Evolutionary conservation across 2,797 vertebrate species (phyloP), one percentile per base, ranked within the genome.

Genomic region (Oryzias dopingdopingensis): DNA sequence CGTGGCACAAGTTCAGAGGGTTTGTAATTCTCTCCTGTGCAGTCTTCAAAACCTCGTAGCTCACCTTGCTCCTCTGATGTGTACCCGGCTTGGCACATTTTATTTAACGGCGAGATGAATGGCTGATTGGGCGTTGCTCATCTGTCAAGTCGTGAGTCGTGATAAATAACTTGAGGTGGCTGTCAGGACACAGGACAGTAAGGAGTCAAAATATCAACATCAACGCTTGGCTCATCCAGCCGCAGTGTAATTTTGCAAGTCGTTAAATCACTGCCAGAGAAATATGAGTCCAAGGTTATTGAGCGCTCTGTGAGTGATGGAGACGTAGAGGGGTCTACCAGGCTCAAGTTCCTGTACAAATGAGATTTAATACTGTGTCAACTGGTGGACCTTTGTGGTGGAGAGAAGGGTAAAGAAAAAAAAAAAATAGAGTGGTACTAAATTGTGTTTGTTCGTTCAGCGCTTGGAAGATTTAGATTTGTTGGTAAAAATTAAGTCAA

Each of bases 221-320:
- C 83, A 83, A 90, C 83, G 86, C 80, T 72, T 12, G 74, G 72
- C 81, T 80, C 83, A 76, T 83, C 85, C 85, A 70, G 76, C 83
- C 71, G 63, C 70, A 66, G 45, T 82, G 85, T 87, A 86, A 87
- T 85, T 89, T 87, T 88, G 86, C 76, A 81, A 86, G 87, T 83
- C 81, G 68, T 91, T 93, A 92, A 92, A 92, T 92, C 89, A 90
- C 77, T 74, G 79, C 54, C 77, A 74, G 76, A 90, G 87, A 92
- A 90, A 90, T 91, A 89, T 79, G 90, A 91, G 82, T 85, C 85
- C 91, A 90, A 92, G 90, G 90, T 92, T 92, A 91, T 88, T 89
- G 91, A 91, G 81, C 62, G 42, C 70, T 4, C 63, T 2, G 32
- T 89, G 91, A 92, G 65, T 82, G 85, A 92, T 91, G 80, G 84